Evolutionary conservation across 2,113 vertebrate species (phyloP).

Genomic region (Vanacampus margaritifer): DNA sequence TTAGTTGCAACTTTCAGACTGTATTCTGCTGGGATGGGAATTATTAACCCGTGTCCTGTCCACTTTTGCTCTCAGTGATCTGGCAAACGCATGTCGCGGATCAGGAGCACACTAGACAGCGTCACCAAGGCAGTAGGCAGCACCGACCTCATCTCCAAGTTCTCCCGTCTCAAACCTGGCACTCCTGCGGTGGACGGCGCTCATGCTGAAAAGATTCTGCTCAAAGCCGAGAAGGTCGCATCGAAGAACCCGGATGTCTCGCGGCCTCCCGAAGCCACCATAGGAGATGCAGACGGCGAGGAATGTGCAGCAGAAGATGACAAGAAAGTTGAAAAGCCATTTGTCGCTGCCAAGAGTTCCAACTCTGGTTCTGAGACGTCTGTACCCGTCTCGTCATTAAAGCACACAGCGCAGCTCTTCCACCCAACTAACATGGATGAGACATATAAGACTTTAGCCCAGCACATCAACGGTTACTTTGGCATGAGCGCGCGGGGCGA

Average conservation of each 20-base stretch:
- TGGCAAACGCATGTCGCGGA: conserved; percentile 84
- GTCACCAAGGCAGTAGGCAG: conserved; percentile 89
- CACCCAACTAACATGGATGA: conserved; percentile 87
- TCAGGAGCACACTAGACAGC: conserved; percentile 86
- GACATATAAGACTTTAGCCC: conserved; percentile 81
- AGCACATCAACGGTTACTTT: conserved; percentile 89
- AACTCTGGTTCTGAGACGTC: conserved; percentile 5
- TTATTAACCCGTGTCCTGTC: neutral
- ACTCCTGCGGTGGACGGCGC: conserved; percentile 44
- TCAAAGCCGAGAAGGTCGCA: conserved; percentile 22
- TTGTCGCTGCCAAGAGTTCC: conserved; percentile 37
- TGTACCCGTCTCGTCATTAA: conserved; percentile 15
- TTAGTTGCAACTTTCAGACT: neutral
- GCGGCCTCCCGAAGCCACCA: conserved; percentile 6
- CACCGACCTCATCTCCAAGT: conserved; percentile 83
- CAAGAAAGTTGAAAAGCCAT: conserved; percentile 28
- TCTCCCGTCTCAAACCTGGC: conserved; percentile 81
- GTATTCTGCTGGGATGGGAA: neutral
- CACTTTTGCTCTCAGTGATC: neutral
- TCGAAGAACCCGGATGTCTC: neutral
- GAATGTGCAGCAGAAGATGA: conserved; percentile 3
- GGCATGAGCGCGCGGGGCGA: conserved; percentile 54
- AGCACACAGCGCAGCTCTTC: conserved; percentile 72
- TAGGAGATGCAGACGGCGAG: conserved; percentile 17
- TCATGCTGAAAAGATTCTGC: conserved; percentile 29